Evolutionary conservation across 35 echinoderm and acorn worm species (phyloP).

Genomic region (Chiridota heheva): DNA sequence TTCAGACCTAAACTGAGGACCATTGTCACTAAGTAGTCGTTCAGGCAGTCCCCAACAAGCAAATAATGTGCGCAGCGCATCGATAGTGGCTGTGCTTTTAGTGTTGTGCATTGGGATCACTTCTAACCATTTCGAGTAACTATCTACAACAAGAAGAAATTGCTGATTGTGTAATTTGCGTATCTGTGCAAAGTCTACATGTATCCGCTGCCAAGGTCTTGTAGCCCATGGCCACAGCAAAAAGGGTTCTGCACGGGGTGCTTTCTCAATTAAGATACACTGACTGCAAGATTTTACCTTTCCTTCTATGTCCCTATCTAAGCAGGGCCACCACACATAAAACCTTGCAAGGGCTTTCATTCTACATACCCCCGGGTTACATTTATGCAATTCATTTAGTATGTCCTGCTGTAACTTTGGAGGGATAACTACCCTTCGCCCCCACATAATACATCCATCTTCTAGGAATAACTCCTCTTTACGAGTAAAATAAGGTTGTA

Average conservation of each 20-base stretch:
- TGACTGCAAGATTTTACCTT: not conserved
- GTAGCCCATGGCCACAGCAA: slow-evolving; percentile 46
- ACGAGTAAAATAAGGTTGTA: slow-evolving; percentile 19
- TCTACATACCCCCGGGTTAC: not conserved
- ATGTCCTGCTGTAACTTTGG: not conserved
- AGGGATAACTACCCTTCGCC: slow-evolving; percentile 10
- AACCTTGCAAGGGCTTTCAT: not conserved
- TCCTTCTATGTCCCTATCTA: slow-evolving; percentile 18
- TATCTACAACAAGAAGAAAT: not conserved
- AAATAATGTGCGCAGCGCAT: not conserved
- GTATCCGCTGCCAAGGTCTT: slow-evolving; percentile 26
- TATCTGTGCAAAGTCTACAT: not conserved
- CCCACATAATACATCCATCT: slow-evolving; percentile 31
- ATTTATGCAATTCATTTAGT: not conserved
- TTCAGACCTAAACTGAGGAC: slow-evolving; percentile 10
- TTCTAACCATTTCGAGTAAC: not conserved
- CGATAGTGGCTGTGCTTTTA: not conserved
- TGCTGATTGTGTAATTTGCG: not conserved
- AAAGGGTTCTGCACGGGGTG: not conserved
- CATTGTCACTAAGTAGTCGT: not conserved
- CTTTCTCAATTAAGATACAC: slow-evolving; percentile 7
- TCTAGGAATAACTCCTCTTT: not conserved
- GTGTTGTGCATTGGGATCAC: slow-evolving; percentile 9
- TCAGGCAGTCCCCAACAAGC: slow-evolving; percentile 7
- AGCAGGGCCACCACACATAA: slow-evolving; percentile 30